phyloP scores from a whole-genome alignment of 2,888 invertebrate genomes.

The Cecidostiba fungosa region DNA sequence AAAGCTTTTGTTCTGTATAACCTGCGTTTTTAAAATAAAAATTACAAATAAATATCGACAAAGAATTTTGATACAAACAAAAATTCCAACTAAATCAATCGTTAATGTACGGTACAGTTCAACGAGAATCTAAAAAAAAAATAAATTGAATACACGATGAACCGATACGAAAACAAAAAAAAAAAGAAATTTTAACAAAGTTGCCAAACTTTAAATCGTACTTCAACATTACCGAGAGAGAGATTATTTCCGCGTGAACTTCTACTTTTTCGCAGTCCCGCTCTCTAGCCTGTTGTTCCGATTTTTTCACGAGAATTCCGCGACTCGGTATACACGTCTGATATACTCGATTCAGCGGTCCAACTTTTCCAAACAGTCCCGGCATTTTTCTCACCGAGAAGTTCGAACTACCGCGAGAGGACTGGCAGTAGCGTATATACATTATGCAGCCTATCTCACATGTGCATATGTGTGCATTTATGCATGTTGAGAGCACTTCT shows the following conservation, averaged over 20 bases:
- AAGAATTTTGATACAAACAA: no score
- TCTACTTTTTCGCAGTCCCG: constrained; percentile 6
- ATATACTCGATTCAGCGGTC: constrained; percentile 12
- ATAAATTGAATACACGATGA: no score
- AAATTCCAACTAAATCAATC: no score
- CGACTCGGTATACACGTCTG: neutral
- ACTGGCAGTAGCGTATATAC: neutral
- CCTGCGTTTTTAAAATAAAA: no score
- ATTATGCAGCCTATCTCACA: neutral
- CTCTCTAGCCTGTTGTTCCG: neutral
- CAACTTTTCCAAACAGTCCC: constrained; percentile 20
- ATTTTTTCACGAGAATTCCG: constrained; percentile 9
- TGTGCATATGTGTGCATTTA: neutral
- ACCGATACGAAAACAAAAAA: neutral
- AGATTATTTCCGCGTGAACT: constrained; percentile 28
- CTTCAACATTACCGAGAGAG: constrained; percentile 11
- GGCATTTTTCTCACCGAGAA: constrained; percentile 29
- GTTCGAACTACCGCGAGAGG: neutral
- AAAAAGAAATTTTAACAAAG: constrained; percentile 3
- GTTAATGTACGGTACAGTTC: no score
- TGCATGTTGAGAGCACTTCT: neutral
- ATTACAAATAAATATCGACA: no score
- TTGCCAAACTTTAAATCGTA: constrained; percentile 24
- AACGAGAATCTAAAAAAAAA: no score
- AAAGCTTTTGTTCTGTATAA: no score